Evolutionary conservation across 2,888 invertebrate species (phyloP).

Genomic region (Cheiracanthium punctorium): DNA sequence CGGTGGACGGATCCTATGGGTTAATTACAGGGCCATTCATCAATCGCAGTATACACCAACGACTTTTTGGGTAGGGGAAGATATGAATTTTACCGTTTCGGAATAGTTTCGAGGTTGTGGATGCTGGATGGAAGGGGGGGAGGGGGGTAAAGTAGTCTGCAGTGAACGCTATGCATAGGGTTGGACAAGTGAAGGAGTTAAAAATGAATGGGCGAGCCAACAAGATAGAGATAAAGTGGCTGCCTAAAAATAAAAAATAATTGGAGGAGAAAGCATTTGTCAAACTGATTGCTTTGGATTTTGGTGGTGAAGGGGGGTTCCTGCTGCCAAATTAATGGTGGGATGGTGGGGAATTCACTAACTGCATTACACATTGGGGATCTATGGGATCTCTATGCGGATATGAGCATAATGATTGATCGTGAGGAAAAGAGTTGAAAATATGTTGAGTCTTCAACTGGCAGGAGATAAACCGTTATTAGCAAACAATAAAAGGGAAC

Average conservation of each 20-base stretch:
- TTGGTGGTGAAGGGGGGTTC: neutral
- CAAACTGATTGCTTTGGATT: neutral
- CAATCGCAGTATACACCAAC: constrained; percentile 33
- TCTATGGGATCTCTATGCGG: no score
- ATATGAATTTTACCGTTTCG: neutral
- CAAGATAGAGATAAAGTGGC: constrained; percentile 3
- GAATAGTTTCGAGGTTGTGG: neutral
- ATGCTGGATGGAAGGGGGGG: neutral
- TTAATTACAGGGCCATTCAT: constrained; percentile 60
- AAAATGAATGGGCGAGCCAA: constrained; percentile 5
- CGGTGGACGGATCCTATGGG: constrained; percentile 39
- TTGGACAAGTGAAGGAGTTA: neutral
- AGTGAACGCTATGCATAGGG: neutral
- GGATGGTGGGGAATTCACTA: neutral
- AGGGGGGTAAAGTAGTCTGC: no score
- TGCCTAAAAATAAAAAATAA: neutral
- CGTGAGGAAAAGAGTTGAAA: no score
- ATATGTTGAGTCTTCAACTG: no score
- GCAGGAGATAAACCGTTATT: no score
- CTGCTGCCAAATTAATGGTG: neutral
- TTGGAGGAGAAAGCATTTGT: neutral
- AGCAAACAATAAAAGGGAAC: no score
- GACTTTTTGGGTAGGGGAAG: constrained; percentile 30
- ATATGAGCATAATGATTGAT: no score
- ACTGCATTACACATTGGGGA: neutral